Evolutionary conservation across 2,888 invertebrate species (phyloP).

Genomic region (Cataglyphis rosenhaueri): DNA sequence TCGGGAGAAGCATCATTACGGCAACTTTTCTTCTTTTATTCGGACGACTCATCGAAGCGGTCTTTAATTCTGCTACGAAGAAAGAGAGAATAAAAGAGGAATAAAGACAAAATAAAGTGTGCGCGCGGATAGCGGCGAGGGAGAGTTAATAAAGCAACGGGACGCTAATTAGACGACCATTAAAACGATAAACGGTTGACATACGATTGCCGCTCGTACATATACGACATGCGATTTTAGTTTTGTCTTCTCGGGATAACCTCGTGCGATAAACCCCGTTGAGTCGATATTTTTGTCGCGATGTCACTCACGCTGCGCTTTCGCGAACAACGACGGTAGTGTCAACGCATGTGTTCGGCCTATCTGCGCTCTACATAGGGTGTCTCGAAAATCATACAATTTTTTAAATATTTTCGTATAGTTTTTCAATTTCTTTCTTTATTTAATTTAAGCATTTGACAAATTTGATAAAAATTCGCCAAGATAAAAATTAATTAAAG

Average conservation of each 20-base stretch:
- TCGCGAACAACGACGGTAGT: conserved; percentile 73
- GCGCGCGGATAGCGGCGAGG: conserved; percentile 48
- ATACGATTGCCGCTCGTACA: conserved; percentile 80
- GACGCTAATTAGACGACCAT: conserved; percentile 84
- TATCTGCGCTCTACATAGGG: not conserved
- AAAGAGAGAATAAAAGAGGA: conserved; percentile 13
- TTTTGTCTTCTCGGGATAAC: conserved; percentile 84
- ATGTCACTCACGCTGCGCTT: conserved; percentile 18
- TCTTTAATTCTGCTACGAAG: conserved; percentile 52
- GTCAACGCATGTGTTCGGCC: conserved; percentile 70
- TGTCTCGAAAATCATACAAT: conserved; percentile 1
- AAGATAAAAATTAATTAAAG: not conserved
- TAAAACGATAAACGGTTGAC: conserved; percentile 83
- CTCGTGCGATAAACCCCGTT: conserved; percentile 80
- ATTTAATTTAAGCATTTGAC: not conserved
- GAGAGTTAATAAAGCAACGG: conserved; percentile 77
- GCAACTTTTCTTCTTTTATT: conserved; percentile 46
- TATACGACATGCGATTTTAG: conserved; percentile 81
- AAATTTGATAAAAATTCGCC: not conserved
- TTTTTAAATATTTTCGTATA: not conserved
- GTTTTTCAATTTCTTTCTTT: not conserved
- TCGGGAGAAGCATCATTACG: conserved; percentile 44
- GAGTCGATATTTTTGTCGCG: conserved; percentile 58
- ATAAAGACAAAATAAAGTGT: conserved; percentile 1
- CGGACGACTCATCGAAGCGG: conserved; percentile 53